phyloP scores from a whole-genome alignment of 1,140 invertebrate genomes.

The Harpegnathos saltator region DNA sequence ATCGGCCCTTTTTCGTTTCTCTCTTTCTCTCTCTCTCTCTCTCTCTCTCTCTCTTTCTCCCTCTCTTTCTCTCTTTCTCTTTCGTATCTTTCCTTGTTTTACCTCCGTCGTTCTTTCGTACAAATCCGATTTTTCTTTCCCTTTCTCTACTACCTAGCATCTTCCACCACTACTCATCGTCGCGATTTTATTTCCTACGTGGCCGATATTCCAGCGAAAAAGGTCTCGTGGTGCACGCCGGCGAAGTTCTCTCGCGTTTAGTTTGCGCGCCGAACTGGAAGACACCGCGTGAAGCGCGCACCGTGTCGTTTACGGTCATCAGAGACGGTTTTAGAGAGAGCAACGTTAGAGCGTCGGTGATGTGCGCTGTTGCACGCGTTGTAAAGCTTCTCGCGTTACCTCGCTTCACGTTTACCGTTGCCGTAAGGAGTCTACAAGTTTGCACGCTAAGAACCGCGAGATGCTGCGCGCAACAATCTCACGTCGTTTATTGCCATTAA shows the following conservation, averaged over 20 bases:
- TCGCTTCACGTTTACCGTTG: conserved; percentile 10
- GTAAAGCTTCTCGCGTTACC: conserved; percentile 14
- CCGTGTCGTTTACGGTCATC: background rate
- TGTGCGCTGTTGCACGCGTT: conserved; percentile 24
- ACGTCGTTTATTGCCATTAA: background rate
- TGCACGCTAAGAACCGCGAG: background rate
- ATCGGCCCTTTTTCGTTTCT: conserved; percentile 8
- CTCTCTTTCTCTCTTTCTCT: background rate
- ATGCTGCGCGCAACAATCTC: background rate
- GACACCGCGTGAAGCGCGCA: conserved; percentile 17
- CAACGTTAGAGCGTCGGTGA: background rate
- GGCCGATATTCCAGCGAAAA: background rate
- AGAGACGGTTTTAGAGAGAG: background rate
- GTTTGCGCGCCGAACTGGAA: conserved; percentile 34
- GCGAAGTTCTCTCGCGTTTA: conserved; percentile 17
- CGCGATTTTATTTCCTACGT: conserved; percentile 14
- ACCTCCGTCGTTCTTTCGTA: background rate
- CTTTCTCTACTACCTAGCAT: background rate
- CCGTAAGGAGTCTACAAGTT: conserved; percentile 9
- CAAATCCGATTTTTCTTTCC: background rate
- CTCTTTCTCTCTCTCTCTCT: background rate
- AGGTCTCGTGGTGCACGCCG: conserved; percentile 48
- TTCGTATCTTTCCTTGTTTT: conserved; percentile 6
- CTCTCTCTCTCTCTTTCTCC: background rate
- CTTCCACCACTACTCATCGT: conserved; percentile 30